Percentiles rank a stretch among this genome's conserved stretches.
Conservation (phyloP, 2,113 vertebrate genomes). For the Apaloderma vittatum region DNA sequence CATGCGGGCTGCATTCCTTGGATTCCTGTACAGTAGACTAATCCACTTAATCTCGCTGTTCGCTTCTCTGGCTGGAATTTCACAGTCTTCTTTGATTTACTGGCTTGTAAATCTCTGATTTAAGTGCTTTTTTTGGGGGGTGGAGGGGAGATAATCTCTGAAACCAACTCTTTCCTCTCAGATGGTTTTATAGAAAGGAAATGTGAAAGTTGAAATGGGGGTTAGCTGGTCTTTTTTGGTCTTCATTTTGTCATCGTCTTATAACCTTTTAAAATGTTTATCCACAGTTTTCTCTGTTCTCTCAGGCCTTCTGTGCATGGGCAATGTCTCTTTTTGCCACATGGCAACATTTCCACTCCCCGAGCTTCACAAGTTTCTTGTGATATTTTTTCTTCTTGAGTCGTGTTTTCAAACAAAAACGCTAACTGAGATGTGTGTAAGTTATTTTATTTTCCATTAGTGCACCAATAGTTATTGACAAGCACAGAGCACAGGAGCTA, state of each 20-base stretch:
- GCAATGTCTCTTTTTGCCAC: neutral
- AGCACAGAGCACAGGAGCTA: neutral
- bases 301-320: neutral
- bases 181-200: slow-evolving; percentile 47
- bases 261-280: neutral
- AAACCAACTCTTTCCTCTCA: slow-evolving; percentile 14
- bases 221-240: neutral
- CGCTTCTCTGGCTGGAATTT: slow-evolving; percentile 75
- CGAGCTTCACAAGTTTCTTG: neutral
- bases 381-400: neutral
- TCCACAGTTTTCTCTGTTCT: neutral
- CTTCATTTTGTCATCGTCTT: neutral
- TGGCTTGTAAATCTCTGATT: slow-evolving; percentile 77
- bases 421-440: neutral
- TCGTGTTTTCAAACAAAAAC: neutral
- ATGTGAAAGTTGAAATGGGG: slow-evolving; percentile 41
- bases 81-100: slow-evolving; percentile 80
- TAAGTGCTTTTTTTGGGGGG: slow-evolving; percentile 20
- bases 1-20: slow-evolving; percentile 72
- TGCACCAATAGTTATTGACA: neutral
- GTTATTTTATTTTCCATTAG: neutral
- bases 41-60: slow-evolving; percentile 82
- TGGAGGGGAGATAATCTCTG: neutral
- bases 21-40: slow-evolving; percentile 84
- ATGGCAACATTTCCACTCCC: neutral